Base-by-base conservation (phyloP, 2,797 vertebrate species). In the Macropodus opercularis region DNA sequence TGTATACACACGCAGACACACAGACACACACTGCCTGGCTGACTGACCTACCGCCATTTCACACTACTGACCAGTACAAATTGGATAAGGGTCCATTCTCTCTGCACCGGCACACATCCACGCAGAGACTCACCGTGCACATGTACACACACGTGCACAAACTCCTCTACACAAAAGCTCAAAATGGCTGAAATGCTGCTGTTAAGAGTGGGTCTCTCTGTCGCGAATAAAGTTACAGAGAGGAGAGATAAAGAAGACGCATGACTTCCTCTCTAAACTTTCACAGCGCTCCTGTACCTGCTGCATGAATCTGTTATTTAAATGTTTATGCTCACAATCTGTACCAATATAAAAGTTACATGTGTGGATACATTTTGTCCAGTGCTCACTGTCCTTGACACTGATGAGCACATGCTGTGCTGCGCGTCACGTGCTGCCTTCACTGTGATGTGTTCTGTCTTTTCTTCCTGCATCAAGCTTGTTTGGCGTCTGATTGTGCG, bases 31-130 rank as follows among this genome's bases (percentile, higher is more conserved):
- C 63, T 48, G 72, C 63, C 80, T 76, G 83, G 75, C 84, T 83
- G 78, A 72, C 87, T 83, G 84, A 89, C 87, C 86, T 75, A 80
- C 87, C 88, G 85, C 91, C 90, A 92, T 92, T 92, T 92, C 91
- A 91, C 89, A 91, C 88, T 82, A 85, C 90, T 92, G 91, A 91
- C 90, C 90, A 89, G 90, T 91, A 91, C 91, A 92, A 92, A 92
- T 93, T 92, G 90, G 90, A 91, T 92, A 90, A 92, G 87, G 88
- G 90, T 85, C 82, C 86, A 85, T 90, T 92, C 89, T 90, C 87
- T 87, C 86, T 91, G 90, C 90, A 90, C 86, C 83, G 79, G 78
- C 86, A 89, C 83, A 85, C 87, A 72, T 72, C 56, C 44, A 77
- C 63, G 75, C 84, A 77, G 80, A 77, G 54, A 86, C 82, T 85